These are phyloP conservation scores for Eucera pruinosa DNA, from an alignment of 2,888 invertebrate species.

Conservation along the genomic window DNA sequence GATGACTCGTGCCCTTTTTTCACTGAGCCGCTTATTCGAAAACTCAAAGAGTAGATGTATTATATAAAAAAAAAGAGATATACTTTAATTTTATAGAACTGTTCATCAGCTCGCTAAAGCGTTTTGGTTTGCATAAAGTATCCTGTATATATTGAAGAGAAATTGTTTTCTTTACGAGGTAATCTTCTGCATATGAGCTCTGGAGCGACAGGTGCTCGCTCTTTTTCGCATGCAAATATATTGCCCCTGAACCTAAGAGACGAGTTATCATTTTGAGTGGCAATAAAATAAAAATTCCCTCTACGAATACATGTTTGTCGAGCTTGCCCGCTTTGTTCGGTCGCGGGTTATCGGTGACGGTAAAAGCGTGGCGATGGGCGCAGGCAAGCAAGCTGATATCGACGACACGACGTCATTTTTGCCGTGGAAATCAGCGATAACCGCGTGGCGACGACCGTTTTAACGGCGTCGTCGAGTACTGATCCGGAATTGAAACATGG, in stretches of 20 bases:
- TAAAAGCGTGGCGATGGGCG: neutral
- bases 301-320: neutral
- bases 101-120: no score
- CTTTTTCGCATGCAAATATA: neutral
- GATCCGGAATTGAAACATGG: conserved; percentile 28
- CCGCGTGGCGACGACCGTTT: conserved; percentile 3
- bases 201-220: neutral
- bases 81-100: no score
- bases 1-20: no score
- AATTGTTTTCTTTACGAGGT: no score
- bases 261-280: neutral
- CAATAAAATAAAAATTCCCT: conserved; percentile 6
- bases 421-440: conserved; percentile 17
- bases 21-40: no score
- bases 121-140: no score
- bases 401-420: neutral
- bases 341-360: neutral
- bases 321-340: neutral
- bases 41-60: no score
- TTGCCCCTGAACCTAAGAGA: neutral
- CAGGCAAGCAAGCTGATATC: neutral
- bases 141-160: no score
- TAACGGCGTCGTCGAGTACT: neutral
- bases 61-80: no score
- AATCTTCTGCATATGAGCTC: neutral